phyloP scores from a whole-genome alignment of 2,797 vertebrate species.

The Scomberomorus guttatus region DNA sequence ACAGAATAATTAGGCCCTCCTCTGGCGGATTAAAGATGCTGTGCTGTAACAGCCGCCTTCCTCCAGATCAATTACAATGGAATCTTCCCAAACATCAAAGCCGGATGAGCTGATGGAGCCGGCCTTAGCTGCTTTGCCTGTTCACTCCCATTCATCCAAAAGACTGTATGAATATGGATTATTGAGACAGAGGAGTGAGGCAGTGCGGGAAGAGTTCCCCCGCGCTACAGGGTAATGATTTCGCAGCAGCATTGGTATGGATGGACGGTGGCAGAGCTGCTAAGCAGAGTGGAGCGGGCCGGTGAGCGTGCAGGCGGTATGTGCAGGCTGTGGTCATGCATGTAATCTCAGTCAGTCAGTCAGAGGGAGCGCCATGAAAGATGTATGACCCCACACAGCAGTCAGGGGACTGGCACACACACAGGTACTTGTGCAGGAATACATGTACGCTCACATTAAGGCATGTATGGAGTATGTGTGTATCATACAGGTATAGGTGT shows the following conservation, averaged over 20 bases:
- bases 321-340: conserved; percentile 52
- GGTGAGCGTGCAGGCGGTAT: conserved; percentile 14
- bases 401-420: conserved; percentile 5
- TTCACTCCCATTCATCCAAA: conserved; percentile 45
- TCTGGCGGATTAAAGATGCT: conserved; percentile 44
- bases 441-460: background rate
- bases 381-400: conserved; percentile 47
- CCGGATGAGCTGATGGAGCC: conserved; percentile 19
- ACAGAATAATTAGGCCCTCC: conserved; percentile 56
- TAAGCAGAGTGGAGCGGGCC: conserved; percentile 34
- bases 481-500: background rate
- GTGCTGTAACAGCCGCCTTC: conserved; percentile 29
- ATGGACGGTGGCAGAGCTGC: conserved; percentile 32
- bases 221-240: conserved; percentile 38
- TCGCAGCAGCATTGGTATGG: conserved; percentile 43
- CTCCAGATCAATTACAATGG: conserved; percentile 49
- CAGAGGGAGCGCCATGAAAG: conserved; percentile 57
- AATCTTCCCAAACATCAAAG: conserved; percentile 53
- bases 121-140: conserved; percentile 19
- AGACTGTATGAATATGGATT: conserved; percentile 63
- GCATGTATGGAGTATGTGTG: background rate
- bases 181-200: conserved; percentile 28
- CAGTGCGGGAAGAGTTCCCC: background rate
- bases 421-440: background rate
- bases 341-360: conserved; percentile 48